phyloP scores from a whole-genome alignment of 2,113 vertebrate genomes.

The Odontesthes bonariensis region DNA sequence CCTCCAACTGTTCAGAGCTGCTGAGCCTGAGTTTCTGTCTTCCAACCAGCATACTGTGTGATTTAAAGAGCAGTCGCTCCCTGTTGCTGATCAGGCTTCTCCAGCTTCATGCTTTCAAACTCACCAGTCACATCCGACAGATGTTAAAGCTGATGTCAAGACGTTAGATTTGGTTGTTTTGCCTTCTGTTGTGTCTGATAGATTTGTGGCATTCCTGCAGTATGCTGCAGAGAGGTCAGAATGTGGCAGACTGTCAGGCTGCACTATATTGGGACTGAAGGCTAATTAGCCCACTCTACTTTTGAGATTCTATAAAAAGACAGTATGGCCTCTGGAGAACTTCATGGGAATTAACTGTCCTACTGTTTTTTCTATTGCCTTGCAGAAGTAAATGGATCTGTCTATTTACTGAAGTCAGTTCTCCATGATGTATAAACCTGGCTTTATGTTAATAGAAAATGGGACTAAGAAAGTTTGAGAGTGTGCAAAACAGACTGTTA shows the following conservation, averaged over 20 bases:
- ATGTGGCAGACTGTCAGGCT: not conserved
- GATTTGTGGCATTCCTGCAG: not conserved
- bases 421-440: not conserved
- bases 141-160: too few species aligned
- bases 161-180: not conserved
- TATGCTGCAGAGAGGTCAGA: constrained; percentile 1
- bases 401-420: constrained; percentile 20
- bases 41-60: too few species aligned
- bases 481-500: too few species aligned
- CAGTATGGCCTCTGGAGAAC: constrained; percentile 37
- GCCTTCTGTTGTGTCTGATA: constrained; percentile 6
- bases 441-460: not conserved
- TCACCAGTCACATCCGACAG: too few species aligned
- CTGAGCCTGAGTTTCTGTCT: too few species aligned
- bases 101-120: too few species aligned
- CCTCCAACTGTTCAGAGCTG: too few species aligned
- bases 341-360: constrained; percentile 21
- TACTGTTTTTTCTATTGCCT: constrained; percentile 6
- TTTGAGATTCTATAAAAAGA: constrained; percentile 66
- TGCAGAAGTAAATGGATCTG: constrained; percentile 7
- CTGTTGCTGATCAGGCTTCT: too few species aligned
- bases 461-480: not conserved
- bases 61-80: too few species aligned
- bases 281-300: constrained; percentile 79
- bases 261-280: constrained; percentile 42